A percentile compares a stretch with the other conserved stretches of the same genome.
These are phyloP conservation scores for Hexactinellida sp. DNA, from an alignment of 37 sponge, comb jelly and placozoan genomes.

Conservation along the genomic window DNA sequence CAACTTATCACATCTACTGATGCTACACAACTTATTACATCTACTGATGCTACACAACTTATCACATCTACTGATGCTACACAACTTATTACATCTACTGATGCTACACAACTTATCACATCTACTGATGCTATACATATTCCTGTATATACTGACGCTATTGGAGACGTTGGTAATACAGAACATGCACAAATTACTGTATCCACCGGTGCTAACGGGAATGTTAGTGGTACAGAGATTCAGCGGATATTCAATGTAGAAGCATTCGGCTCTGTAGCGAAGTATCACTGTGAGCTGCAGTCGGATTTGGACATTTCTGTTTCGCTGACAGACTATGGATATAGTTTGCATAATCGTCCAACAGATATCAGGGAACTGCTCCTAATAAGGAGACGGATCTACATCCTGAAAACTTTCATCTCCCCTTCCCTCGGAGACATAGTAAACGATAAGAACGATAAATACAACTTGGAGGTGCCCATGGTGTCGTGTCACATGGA, in stretches of 20 bases:
- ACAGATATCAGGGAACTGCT: too few relatives aligned
- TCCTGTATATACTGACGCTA: too few relatives aligned
- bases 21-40: too few relatives aligned
- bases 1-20: too few relatives aligned
- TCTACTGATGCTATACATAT: too few relatives aligned
- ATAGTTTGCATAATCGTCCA: background rate
- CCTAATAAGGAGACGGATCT: background rate
- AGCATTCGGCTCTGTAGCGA: background rate
- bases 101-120: too few relatives aligned
- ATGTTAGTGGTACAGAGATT: background rate
- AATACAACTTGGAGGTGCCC: background rate
- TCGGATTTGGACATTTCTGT: background rate
- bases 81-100: too few relatives aligned
- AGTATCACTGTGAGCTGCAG: background rate
- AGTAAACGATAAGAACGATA: background rate
- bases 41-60: too few relatives aligned
- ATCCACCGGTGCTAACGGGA: too few relatives aligned
- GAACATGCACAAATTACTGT: too few relatives aligned
- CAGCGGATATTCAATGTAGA: background rate
- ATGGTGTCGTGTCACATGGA: background rate
- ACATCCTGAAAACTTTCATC: background rate
- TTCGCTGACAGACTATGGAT: background rate
- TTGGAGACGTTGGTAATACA: too few relatives aligned
- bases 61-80: too few relatives aligned
- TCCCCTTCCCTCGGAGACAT: background rate